phyloP scores from a whole-genome alignment of 92 coral and sea anemone species.

The Isaurus tuberculatus region DNA sequence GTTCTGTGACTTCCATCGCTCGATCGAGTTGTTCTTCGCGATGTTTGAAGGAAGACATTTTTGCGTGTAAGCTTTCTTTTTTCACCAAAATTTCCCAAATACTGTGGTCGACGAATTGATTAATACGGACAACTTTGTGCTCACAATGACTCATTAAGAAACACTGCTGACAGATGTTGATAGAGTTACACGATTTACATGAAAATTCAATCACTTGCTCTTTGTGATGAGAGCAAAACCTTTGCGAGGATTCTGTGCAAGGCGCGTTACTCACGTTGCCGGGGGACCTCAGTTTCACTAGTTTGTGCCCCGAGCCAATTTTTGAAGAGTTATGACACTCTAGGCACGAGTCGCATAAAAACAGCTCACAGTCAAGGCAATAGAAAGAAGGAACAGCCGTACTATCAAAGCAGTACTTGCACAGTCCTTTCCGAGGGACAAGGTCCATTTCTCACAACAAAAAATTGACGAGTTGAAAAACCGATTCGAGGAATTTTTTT shows the following conservation, averaged over 20 bases:
- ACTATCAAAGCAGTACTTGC: constrained; percentile 33
- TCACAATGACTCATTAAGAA: constrained; percentile 14
- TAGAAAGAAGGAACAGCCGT: background rate
- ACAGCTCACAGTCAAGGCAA: constrained; percentile 38
- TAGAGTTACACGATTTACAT: background rate
- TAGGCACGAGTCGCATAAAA: constrained; percentile 36
- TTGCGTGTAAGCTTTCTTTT: constrained; percentile 25
- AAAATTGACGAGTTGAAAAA: too few species aligned
- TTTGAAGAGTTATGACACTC: constrained; percentile 33
- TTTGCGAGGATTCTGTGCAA: background rate
- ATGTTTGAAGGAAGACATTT: constrained; percentile 15
- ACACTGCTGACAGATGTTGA: constrained; percentile 38
- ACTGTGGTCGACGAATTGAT: background rate
- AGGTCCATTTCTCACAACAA: background rate
- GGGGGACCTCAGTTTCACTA: background rate
- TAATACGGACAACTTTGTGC: constrained; percentile 21
- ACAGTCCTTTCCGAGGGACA: constrained; percentile 20
- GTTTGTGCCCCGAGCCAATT: constrained; percentile 15
- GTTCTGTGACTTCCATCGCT: constrained; percentile 36
- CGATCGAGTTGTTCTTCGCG: constrained; percentile 28
- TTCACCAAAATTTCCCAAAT: constrained; percentile 32
- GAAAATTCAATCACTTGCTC: constrained; percentile 22
- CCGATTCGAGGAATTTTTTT: background rate
- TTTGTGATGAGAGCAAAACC: constrained; percentile 8
- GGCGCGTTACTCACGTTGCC: background rate